phyloP scores from a whole-genome alignment of 2,797 vertebrate genomes.

The Delichon dasypus region DNA sequence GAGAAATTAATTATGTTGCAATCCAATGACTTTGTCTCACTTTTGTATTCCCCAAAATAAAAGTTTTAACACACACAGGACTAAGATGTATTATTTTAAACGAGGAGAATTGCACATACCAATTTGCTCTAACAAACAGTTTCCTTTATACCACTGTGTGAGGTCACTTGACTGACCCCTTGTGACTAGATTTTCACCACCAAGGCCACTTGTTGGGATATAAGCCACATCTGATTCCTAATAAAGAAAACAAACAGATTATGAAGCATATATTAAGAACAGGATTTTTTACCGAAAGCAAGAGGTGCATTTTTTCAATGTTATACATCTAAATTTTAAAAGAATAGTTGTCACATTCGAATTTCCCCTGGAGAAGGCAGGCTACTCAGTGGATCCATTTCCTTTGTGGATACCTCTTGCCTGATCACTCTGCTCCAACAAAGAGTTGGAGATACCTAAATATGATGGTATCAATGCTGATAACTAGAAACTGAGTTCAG shows the following conservation, averaged over 20 bases:
- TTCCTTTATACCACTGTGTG: conserved; percentile 90
- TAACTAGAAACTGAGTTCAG: background rate
- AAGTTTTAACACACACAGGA: background rate
- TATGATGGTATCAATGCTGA: background rate
- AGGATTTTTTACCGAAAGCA: background rate
- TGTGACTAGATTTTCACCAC: conserved; percentile 90
- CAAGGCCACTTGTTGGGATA: conserved; percentile 94
- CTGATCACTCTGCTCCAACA: background rate
- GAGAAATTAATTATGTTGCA: background rate
- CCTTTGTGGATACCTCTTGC: background rate
- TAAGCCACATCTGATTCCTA: conserved; percentile 96
- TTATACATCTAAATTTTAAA: background rate
- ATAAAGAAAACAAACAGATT: conserved; percentile 31
- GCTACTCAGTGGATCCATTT: background rate
- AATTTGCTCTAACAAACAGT: conserved; percentile 92
- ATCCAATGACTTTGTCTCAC: background rate
- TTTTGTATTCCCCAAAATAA: background rate
- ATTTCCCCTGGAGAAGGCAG: background rate
- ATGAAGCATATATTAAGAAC: background rate
- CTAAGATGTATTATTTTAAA: background rate
- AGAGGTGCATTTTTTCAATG: background rate
- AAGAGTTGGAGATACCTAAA: background rate
- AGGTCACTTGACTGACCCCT: conserved; percentile 84
- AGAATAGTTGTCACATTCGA: background rate
- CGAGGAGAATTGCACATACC: conserved; percentile 75